Evolutionary conservation across 2,797 vertebrate genomes (phyloP), one percentile per base, ranked within the genome.

Genomic region (Tenualosa thibaudeaui): DNA sequence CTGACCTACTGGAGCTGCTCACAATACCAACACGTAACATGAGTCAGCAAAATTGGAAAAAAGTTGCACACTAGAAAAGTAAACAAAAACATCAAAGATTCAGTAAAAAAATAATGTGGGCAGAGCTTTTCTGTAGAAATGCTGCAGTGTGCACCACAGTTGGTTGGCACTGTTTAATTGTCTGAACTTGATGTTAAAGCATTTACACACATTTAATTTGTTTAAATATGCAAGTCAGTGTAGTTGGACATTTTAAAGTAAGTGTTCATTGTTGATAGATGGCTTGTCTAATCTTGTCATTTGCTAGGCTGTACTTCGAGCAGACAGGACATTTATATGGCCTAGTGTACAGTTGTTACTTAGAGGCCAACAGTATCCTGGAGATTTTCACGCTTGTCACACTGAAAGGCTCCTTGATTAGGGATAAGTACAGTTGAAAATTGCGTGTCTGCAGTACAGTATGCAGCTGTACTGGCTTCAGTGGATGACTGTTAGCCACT

Each of bases 341-440:
- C 7, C 71, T 78, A 46, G 17, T 78, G 19, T 78, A 78, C 71
- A 22, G 71, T 46, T 43, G 37, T 78, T 62, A 10, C 22, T 24
- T 24, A 62, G 40, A 46, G 71, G 71, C 71, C 40, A 78, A 43
- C 71, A 78, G 71, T 46, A 46, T 78, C 71, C 71, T 46, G 19
- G 40, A 43, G 71, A 78, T 53, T 50, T 81, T 58, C 60, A 50
- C 40, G 82, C 81, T 84, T 24, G 22, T 78, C 17, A 37, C 71
- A 78, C 17, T 19, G 13, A 78, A 78, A 22, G 17, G 40, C 40
- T 46, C 68, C 37, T 37, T 43, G 71, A 78, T 46, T 24, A 62
- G n/a, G 17, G 19, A 43, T 19, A 46, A 46, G 17, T 46, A 40
- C 37, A 46, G 71, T 46, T 46, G 5, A n/a, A 43, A 75, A 75